phyloP scores from a whole-genome alignment of 2,113 vertebrate genomes.

The Oplegnathus fasciatus region DNA sequence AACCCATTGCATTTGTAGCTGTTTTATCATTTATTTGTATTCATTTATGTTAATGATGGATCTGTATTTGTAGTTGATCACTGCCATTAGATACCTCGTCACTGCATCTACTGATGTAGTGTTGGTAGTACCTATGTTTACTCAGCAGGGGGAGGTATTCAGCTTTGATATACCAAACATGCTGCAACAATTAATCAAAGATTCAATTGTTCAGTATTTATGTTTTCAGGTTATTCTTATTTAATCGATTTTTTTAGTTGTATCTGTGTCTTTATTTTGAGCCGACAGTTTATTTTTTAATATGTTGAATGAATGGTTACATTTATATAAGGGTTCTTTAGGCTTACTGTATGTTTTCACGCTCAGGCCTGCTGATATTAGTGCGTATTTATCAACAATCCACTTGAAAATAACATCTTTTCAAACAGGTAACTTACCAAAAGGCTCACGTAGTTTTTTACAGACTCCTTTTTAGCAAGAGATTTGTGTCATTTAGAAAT shows the following conservation, averaged over 20 bases:
- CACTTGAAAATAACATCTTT: conserved; percentile 19
- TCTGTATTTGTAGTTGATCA: conserved; percentile 76
- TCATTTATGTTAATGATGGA: conserved; percentile 51
- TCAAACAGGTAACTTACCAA: neutral
- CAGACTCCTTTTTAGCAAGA: neutral
- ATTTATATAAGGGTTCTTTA: conserved; percentile 34
- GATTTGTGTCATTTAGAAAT: conserved; percentile 23
- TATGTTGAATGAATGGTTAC: conserved; percentile 26
- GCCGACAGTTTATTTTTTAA: conserved; percentile 53
- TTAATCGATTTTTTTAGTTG: conserved; percentile 50
- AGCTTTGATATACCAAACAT: conserved; percentile 51
- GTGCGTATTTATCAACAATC: conserved; percentile 12
- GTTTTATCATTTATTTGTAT: conserved; percentile 47
- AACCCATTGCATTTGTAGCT: conserved; percentile 71
- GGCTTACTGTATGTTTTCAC: conserved; percentile 26
- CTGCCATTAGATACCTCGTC: conserved; percentile 78
- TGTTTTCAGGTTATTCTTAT: conserved; percentile 59
- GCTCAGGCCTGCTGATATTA: conserved; percentile 43
- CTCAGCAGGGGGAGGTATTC: conserved; percentile 70
- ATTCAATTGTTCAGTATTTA: conserved; percentile 46
- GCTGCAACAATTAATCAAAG: conserved; percentile 32
- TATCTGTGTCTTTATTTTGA: conserved; percentile 37
- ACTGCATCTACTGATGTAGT: conserved; percentile 27
- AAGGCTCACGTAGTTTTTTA: conserved; percentile 26
- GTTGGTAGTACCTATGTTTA: conserved; percentile 60